These are phyloP conservation scores for Danio albolineatus DNA, from an alignment of 2,797 vertebrate genomes.

Conservation along the genomic window DNA sequence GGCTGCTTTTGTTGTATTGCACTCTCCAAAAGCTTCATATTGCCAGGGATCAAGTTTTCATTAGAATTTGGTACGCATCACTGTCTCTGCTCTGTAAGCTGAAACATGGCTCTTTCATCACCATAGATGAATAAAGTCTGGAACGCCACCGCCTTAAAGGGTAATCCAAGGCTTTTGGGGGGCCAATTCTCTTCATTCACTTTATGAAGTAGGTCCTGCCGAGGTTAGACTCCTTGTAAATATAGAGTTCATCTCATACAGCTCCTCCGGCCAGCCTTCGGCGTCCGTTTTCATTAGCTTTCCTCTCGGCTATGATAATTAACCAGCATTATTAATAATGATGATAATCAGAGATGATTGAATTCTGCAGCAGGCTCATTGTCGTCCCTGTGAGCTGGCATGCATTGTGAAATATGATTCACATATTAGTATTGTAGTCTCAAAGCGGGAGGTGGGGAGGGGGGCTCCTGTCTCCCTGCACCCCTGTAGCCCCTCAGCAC, in stretches of 20 bases:
- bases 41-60: slow-evolving; percentile 60
- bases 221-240: slow-evolving; percentile 59
- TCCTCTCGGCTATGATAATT: slow-evolving; percentile 81
- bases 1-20: slow-evolving; percentile 52
- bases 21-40: slow-evolving; percentile 57
- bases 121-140: slow-evolving; percentile 58
- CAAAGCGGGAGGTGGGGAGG: slow-evolving; percentile 66
- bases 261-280: slow-evolving; percentile 60
- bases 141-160: slow-evolving; percentile 43
- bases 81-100: slow-evolving; percentile 59
- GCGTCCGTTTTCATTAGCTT: slow-evolving; percentile 77
- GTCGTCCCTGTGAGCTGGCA: slow-evolving; percentile 67
- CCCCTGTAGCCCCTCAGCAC: slow-evolving; percentile 23
- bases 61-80: slow-evolving; percentile 62
- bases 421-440: slow-evolving; percentile 72
- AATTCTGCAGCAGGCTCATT: slow-evolving; percentile 77
- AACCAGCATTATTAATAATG: slow-evolving; percentile 83
- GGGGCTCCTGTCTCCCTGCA: slow-evolving; percentile 52
- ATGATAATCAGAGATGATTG: slow-evolving; percentile 80
- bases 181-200: slow-evolving; percentile 56
- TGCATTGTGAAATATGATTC: slow-evolving; percentile 74
- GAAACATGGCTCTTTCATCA: slow-evolving; percentile 64
- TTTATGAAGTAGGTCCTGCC: slow-evolving; percentile 50
- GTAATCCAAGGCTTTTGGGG: slow-evolving; percentile 61
- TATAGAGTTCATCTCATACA: slow-evolving; percentile 59